phyloP scores from a whole-genome alignment of 2,888 invertebrate species.

The Watsonalla binaria region DNA sequence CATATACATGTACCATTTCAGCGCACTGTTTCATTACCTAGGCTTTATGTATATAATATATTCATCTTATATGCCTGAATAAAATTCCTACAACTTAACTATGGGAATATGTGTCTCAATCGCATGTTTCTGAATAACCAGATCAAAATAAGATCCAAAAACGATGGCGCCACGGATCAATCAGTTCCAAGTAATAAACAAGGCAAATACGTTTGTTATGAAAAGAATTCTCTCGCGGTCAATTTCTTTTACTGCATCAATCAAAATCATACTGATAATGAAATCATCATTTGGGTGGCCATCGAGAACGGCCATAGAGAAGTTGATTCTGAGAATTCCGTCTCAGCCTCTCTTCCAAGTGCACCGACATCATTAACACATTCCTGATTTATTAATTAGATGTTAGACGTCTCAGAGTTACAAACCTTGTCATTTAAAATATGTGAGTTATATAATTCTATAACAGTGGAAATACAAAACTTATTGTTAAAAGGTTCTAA shows the following conservation, averaged over 20 bases:
- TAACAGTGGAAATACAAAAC: too few species aligned
- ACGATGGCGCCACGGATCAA: slow-evolving; percentile 72
- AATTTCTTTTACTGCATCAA: slow-evolving; percentile 75
- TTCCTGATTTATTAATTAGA: slow-evolving; percentile 77
- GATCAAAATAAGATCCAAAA: slow-evolving; percentile 47
- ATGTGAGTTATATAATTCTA: neutral
- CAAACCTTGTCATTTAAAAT: slow-evolving; percentile 9
- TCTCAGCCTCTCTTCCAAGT: slow-evolving; percentile 42
- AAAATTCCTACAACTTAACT: neutral
- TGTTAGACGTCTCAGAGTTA: slow-evolving; percentile 32
- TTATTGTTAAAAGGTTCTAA: too few species aligned
- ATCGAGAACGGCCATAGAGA: slow-evolving; percentile 69
- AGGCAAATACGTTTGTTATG: slow-evolving; percentile 68
- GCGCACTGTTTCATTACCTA: too few species aligned
- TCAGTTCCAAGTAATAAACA: slow-evolving; percentile 76
- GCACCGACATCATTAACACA: slow-evolving; percentile 69
- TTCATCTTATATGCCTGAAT: neutral
- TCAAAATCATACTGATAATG: slow-evolving; percentile 79
- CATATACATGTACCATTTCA: too few species aligned
- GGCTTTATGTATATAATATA: too few species aligned
- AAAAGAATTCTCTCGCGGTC: slow-evolving; percentile 65
- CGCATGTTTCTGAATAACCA: slow-evolving; percentile 18
- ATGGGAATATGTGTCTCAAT: neutral
- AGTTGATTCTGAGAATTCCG: slow-evolving; percentile 61
- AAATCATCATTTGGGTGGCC: slow-evolving; percentile 79